Evolutionary conservation across 2,888 invertebrate genomes (phyloP), one percentile per base, ranked within the genome.

Genomic region (Cerastis leucographa): DNA sequence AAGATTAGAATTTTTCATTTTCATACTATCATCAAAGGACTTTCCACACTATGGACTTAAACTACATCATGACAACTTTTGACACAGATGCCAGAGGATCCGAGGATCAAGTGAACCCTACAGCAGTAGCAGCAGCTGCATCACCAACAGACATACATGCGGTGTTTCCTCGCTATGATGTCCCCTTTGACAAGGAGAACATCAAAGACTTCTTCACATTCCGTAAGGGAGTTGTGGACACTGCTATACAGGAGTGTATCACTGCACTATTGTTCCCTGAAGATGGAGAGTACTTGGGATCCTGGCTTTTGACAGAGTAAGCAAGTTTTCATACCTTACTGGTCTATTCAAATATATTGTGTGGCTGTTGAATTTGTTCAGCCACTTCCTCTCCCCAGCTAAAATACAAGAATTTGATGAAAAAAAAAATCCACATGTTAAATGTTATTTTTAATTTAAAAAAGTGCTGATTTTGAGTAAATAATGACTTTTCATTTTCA

Each of bases 281-380:
- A 80, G 98, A 98, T 94, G 98, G 98, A 46, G 97, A 97, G 83
- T 94, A 98, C 71, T 92, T 98, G 76, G 98, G 98, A 59, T 97
- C 97, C 61, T 99, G 98, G 98, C 95, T 99, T 74, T 94, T 99
- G 51, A 98, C 98, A 46, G 98, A 98, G 98, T 98, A 96, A 94
- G 97, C 14, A 56, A 0, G 1, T 44, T 19, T 2, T n/a, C 12
- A 75, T n/a, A 19, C 8, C 40, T n/a, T 42, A 64, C 61, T 62
- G 22, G 22, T 8, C 14, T 40, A n/a, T 8, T 14, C 14, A 64
- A 2, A 42, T 14, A 42, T 42, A 64, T 42, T 42, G 64, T n/a
- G 42, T 64, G 42, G 61, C 22, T n/a, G n/a, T 0, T 19, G 19
- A 19, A 1, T 12, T 12, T 22, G 40, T 22, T 40, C 35, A 35